Evolutionary conservation across 2,113 vertebrate species (phyloP).

Genomic region (Theropithecus gelada): DNA sequence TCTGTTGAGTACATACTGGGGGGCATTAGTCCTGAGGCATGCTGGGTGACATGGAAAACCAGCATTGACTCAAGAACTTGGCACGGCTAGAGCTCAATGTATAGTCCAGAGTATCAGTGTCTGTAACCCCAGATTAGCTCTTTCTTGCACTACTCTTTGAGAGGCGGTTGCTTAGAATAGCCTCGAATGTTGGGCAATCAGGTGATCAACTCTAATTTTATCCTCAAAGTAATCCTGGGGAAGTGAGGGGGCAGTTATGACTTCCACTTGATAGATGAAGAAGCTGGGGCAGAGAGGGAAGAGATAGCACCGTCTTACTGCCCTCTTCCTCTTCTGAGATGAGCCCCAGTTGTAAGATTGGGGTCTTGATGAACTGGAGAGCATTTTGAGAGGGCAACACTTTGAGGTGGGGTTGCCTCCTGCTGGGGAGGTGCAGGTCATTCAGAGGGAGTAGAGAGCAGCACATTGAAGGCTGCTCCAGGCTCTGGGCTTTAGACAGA

Average conservation of each 20-base stretch:
- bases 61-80: conserved; percentile 33
- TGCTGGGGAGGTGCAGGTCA: neutral
- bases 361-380: neutral
- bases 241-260: neutral
- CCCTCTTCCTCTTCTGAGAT: neutral
- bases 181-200: conserved; percentile 4
- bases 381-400: neutral
- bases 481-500: neutral
- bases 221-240: neutral
- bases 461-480: neutral
- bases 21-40: neutral
- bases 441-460: neutral
- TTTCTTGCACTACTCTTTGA: neutral
- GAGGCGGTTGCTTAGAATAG: conserved; percentile 46
- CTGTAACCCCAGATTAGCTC: conserved; percentile 31
- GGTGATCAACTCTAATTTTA: conserved; percentile 59
- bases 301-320: neutral
- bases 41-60: neutral
- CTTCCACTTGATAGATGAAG: conserved; percentile 17
- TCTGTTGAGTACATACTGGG: neutral
- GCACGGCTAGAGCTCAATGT: neutral
- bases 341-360: neutral
- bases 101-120: conserved; percentile 14
- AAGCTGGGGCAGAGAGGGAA: neutral
- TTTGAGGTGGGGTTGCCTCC: neutral